Base-by-base conservation (phyloP, 2,888 invertebrate genomes). In the Arctia plantaginis region DNA sequence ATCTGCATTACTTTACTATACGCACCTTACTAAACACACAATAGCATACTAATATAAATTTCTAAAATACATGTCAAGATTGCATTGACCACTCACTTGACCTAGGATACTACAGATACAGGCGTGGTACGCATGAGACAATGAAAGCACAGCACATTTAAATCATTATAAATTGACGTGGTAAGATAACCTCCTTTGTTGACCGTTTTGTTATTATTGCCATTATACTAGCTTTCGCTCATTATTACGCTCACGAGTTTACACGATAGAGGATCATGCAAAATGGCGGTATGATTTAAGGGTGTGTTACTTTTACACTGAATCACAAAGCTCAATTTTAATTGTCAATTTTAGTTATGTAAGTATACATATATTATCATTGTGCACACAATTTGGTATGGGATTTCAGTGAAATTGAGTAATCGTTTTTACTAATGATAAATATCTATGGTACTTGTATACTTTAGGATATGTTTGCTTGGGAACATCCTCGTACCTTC, bases 101-200 rank as follows among this genome's bases (percentile, higher is more conserved):
- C 69, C 69, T 69, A 70, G 66, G 66, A 44, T 59, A 74, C 41
- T 39, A 18, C 30, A 41, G 39, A 65, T 66, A 65, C 23, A 41
- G 69, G 33, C 47, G 55, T 39, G 59, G 70, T 66, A 66, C 55
- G n/a, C 47, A 59, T 69, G 35, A 73, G 18, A 69, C 74, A 74
- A 74, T 74, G 70, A 74, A 74, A 55, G 70, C 74, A 66, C 59
- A 66, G 66, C 74, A 70, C 74, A 66, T 70, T 74, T 74, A 66
- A 70, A 74, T 74, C 74, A 66, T 74, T 55, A 33, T 66, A 74
- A 74, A 74, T 74, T 74, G 69, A 73, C 69, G 44, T 69, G 51
- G 51, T 12, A 64, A 62, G 72, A 73, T 73, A 73, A 69, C 64
- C 33, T 62, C 67, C n/a, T 65, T 69, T 51, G 73, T 64, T 39